phyloP scores from a whole-genome alignment of 2,888 invertebrate genomes.

The Anaspis maculata region DNA sequence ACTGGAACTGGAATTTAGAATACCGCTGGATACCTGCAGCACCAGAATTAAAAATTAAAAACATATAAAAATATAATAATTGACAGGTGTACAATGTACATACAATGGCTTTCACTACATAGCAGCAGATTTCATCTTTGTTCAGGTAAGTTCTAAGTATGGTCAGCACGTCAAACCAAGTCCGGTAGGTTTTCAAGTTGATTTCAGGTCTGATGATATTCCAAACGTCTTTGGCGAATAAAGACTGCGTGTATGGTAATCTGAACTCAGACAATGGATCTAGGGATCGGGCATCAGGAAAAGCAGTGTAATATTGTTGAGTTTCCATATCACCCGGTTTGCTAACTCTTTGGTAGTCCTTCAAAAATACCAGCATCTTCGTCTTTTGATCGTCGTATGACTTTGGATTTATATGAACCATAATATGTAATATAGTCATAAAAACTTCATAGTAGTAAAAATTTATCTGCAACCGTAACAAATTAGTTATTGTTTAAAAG shows the following conservation, averaged over 20 bases:
- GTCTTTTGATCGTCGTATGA: conserved; percentile 12
- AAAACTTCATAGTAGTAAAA: conserved; percentile 49
- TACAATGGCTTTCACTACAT: conserved; percentile 44
- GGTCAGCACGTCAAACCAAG: conserved; percentile 43
- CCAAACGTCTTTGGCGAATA: conserved; percentile 38
- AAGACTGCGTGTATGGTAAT: conserved; percentile 40
- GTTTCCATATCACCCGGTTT: conserved; percentile 41
- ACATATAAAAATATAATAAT: neutral
- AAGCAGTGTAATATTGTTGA: conserved; percentile 42
- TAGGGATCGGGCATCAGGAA: conserved; percentile 37
- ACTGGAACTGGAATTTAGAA: conserved; percentile 10
- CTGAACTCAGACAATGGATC: conserved; percentile 45
- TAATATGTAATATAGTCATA: conserved; percentile 39
- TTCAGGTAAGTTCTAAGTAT: conserved; percentile 33
- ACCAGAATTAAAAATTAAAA: neutral
- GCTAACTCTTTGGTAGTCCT: conserved; percentile 35
- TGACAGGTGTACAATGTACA: too few relatives aligned
- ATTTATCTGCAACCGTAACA: conserved; percentile 41
- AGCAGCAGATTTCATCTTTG: conserved; percentile 43
- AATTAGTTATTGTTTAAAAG: neutral
- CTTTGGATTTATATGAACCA: conserved; percentile 10
- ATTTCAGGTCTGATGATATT: conserved; percentile 43
- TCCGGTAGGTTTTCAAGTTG: conserved; percentile 42
- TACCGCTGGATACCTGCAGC: conserved; percentile 18
- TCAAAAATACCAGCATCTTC: conserved; percentile 31